Percentiles rank a stretch among this genome's conserved stretches.
Evolutionary conservation across 2,888 invertebrate species (phyloP).

Genomic region (Theodoxus fluviatilis): DNA sequence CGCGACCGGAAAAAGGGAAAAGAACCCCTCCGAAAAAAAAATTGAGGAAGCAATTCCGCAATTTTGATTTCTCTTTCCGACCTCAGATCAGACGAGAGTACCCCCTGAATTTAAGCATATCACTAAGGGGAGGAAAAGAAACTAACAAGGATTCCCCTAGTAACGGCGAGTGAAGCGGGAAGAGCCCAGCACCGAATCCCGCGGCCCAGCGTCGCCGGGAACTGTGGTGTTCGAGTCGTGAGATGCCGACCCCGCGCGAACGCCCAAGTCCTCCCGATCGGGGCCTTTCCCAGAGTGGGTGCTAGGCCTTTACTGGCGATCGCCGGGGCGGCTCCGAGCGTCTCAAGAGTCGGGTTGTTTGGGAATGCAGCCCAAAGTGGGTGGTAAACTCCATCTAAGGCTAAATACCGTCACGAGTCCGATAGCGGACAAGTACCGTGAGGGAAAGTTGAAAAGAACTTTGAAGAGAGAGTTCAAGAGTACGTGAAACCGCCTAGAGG

Average conservation of each 20-base stretch:
- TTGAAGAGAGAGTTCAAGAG: too few species aligned
- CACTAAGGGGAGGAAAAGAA: slow-evolving; percentile 77
- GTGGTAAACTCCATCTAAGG: slow-evolving; percentile 72
- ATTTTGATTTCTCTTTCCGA: slow-evolving; percentile 35
- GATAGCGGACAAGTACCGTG: slow-evolving; percentile 75
- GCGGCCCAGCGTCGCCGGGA: slow-evolving; percentile 64
- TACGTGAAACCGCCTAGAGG: too few species aligned
- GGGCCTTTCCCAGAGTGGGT: slow-evolving; percentile 64
- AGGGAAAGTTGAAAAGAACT: too few species aligned
- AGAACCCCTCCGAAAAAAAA: background rate
- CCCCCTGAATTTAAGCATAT: slow-evolving; percentile 74
- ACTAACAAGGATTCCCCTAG: slow-evolving; percentile 73
- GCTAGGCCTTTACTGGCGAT: slow-evolving; percentile 62
- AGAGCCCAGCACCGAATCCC: slow-evolving; percentile 72
- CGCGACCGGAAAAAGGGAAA: background rate
- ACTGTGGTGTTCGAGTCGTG: slow-evolving; percentile 70
- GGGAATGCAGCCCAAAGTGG: slow-evolving; percentile 72
- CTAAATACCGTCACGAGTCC: slow-evolving; percentile 74
- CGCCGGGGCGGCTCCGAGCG: slow-evolving; percentile 30
- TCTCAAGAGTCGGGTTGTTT: slow-evolving; percentile 68
- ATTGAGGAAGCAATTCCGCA: background rate
- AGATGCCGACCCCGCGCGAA: slow-evolving; percentile 31
- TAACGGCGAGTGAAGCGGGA: slow-evolving; percentile 75
- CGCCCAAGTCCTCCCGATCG: slow-evolving; percentile 54
- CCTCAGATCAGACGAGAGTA: slow-evolving; percentile 65